These are phyloP conservation scores for Ametastegia equiseti DNA, from an alignment of 2,888 invertebrate species.

Conservation along the genomic window DNA sequence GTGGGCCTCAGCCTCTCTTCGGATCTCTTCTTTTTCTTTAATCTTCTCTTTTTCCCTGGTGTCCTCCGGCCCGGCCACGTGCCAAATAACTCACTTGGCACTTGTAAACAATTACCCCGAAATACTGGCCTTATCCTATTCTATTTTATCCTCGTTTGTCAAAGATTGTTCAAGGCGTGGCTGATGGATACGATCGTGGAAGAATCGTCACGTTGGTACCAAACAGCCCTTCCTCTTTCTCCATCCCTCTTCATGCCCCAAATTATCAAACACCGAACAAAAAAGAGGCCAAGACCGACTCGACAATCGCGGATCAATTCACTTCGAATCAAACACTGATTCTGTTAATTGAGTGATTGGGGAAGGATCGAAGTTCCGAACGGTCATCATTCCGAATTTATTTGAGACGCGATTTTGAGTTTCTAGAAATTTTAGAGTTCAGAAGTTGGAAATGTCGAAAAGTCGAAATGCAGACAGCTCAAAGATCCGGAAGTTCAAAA, in stretches of 20 bases:
- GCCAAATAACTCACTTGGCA: conserved; percentile 74
- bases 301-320: no score
- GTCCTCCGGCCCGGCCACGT: conserved; percentile 60
- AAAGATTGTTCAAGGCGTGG: conserved; percentile 51
- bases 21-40: conserved; percentile 22
- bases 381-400: no score
- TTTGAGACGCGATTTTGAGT: no score
- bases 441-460: no score
- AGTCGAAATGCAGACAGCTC: no score
- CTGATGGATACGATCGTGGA: background rate
- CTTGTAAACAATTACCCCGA: conserved; percentile 71
- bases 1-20: conserved; percentile 60
- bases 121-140: conserved; percentile 68
- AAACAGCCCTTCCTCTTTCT: conserved; percentile 6
- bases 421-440: no score
- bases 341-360: background rate
- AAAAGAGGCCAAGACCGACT: background rate
- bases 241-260: background rate
- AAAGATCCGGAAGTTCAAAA: no score
- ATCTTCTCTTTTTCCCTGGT: conserved; percentile 19
- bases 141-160: conserved; percentile 60
- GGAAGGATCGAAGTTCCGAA: no score
- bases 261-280: background rate
- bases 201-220: background rate
- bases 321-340: no score